Conservation (phyloP, 2,888 invertebrate species). For the Hipparchia semele region DNA sequence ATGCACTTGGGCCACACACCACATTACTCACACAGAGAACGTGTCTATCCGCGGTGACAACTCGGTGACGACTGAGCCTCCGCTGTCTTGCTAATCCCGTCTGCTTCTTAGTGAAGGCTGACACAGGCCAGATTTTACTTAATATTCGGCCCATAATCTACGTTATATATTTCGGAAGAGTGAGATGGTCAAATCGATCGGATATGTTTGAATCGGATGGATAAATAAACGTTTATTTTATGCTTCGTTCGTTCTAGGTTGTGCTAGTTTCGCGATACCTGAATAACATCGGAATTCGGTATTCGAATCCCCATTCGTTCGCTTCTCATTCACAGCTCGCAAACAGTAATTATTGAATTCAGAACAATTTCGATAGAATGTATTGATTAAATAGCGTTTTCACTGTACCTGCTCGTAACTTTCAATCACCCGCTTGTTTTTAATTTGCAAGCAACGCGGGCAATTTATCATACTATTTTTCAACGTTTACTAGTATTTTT, state of each 20-base stretch:
- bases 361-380: constrained; percentile 9
- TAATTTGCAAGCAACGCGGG: constrained; percentile 13
- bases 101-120: no score
- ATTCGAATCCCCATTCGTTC: constrained; percentile 8
- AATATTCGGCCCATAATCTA: no score
- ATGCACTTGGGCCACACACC: no score
- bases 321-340: not conserved
- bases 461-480: constrained; percentile 13
- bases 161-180: not conserved
- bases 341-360: constrained; percentile 3
- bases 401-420: constrained; percentile 5
- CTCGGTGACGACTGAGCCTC: no score
- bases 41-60: no score
- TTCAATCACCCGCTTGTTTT: constrained; percentile 17
- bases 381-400: constrained; percentile 17
- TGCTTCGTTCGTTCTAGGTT: not conserved
- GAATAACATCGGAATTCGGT: constrained; percentile 2
- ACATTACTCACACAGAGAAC: no score
- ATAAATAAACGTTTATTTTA: not conserved
- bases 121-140: no score
- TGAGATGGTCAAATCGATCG: not conserved
- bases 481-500: not conserved
- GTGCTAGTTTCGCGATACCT: not conserved
- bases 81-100: no score
- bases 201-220: not conserved